A percentile compares a stretch with the other conserved stretches of the same genome.
These are phyloP conservation scores for Burhinus bistriatus DNA, from an alignment of 2,113 vertebrate genomes.

Conservation along the genomic window DNA sequence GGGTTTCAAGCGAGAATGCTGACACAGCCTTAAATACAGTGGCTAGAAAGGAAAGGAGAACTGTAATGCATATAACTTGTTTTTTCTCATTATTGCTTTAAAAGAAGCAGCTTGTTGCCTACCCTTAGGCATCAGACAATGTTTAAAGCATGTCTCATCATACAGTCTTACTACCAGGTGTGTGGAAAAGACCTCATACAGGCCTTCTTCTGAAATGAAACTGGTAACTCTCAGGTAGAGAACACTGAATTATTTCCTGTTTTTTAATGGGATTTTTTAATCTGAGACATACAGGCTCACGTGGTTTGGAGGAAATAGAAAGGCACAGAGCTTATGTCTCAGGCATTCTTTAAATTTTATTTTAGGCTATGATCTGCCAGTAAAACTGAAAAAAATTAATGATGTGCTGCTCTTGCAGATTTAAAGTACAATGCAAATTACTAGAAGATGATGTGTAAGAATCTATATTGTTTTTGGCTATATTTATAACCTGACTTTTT, in stretches of 20 bases:
- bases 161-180: slow-evolving; percentile 65
- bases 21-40: slow-evolving; percentile 55
- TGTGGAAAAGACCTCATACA: slow-evolving; percentile 53
- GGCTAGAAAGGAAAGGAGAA: slow-evolving; percentile 1
- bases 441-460: slow-evolving; percentile 41
- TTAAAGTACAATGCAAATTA: slow-evolving; percentile 52
- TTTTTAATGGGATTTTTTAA: slow-evolving; percentile 68
- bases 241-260: slow-evolving; percentile 66
- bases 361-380: slow-evolving; percentile 76
- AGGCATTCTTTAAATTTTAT: slow-evolving; percentile 74
- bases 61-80: slow-evolving; percentile 62
- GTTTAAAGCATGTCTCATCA: slow-evolving; percentile 76
- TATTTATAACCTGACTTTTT: slow-evolving; percentile 38
- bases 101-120: slow-evolving; percentile 70
- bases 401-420: slow-evolving; percentile 56
- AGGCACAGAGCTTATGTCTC: slow-evolving; percentile 71
- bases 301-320: slow-evolving; percentile 39
- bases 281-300: slow-evolving; percentile 17
- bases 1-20: slow-evolving; percentile 59
- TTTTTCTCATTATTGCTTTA: slow-evolving; percentile 72
- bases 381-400: slow-evolving; percentile 67
- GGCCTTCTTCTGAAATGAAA: slow-evolving; percentile 55
- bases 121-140: slow-evolving; percentile 69
- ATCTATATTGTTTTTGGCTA: slow-evolving; percentile 13
- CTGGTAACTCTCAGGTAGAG: slow-evolving; percentile 53